These are phyloP conservation scores for Chamaea fasciata DNA, from an alignment of 2,113 vertebrate genomes.

Conservation along the genomic window DNA sequence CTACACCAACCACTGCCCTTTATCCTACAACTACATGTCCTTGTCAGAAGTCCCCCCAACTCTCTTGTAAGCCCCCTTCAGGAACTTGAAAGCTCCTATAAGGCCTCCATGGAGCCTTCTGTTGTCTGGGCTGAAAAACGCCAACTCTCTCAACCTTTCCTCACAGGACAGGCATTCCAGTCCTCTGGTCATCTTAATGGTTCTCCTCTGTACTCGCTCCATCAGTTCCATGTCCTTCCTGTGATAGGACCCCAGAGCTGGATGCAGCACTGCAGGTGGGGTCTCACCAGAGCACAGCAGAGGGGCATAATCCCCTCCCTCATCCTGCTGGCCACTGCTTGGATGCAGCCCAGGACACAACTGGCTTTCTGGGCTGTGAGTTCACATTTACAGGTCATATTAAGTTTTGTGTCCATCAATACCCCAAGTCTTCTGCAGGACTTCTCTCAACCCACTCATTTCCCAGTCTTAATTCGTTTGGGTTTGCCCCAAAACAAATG, in stretches of 20 bases:
- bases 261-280: too few relatives aligned
- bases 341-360: accelerated
- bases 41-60: neutral
- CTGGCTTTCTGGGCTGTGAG: neutral
- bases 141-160: neutral
- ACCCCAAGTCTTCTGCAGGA: neutral
- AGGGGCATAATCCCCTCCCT: neutral
- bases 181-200: neutral
- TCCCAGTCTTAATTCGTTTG: neutral
- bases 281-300: neutral
- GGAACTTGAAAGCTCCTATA: neutral
- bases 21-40: neutral
- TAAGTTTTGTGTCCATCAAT: neutral
- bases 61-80: neutral
- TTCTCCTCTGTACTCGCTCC: accelerated
- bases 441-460: neutral
- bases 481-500: accelerated
- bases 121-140: neutral
- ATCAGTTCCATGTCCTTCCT: neutral
- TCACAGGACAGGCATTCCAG: neutral
- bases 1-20: neutral
- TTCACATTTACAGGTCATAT: neutral
- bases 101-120: neutral
- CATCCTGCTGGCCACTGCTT: neutral
- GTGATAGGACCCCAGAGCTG: accelerated